A percentile compares a stretch with the other conserved stretches of the same genome.
phyloP scores from a whole-genome alignment of 2,113 vertebrate species.

The Epinephelus fuscoguttatus region DNA sequence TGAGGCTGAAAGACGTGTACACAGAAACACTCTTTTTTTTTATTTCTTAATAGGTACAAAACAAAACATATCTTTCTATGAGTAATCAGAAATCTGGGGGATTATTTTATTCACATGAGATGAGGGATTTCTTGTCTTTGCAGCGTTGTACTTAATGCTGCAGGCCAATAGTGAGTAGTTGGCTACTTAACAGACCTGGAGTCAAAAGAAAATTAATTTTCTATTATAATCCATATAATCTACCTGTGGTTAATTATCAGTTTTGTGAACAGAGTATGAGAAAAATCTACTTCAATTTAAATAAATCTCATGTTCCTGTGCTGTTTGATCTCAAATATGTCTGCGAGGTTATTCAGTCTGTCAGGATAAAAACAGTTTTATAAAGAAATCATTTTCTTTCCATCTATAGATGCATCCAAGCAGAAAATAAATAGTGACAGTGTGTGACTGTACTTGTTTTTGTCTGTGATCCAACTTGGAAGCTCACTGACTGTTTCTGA shows the following conservation, averaged over 20 bases:
- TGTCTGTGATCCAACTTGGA: slow-evolving; percentile 5
- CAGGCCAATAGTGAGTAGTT: neutral
- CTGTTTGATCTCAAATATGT: slow-evolving; percentile 8
- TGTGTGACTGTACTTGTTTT: neutral
- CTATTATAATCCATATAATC: neutral
- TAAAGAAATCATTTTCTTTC: neutral
- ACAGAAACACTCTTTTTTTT: neutral
- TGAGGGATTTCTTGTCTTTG: neutral
- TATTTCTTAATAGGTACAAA: neutral
- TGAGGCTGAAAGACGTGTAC: slow-evolving; percentile 6
- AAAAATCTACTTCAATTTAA: neutral
- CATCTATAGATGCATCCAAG: slow-evolving; percentile 2
- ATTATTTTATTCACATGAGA: neutral
- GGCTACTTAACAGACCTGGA: slow-evolving; percentile 12
- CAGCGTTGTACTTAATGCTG: neutral
- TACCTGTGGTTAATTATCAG: slow-evolving; percentile 6
- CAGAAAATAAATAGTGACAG: neutral
- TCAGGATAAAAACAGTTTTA: slow-evolving; percentile 6
- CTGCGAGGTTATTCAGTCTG: neutral
- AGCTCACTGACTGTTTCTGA: neutral
- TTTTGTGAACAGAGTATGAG: neutral
- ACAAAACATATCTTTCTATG: neutral
- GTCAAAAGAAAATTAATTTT: slow-evolving; percentile 24
- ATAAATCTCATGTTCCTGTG: neutral
- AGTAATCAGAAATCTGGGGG: neutral